phyloP scores from a whole-genome alignment of 2,113 vertebrate species.

The Steatornis caripensis region DNA sequence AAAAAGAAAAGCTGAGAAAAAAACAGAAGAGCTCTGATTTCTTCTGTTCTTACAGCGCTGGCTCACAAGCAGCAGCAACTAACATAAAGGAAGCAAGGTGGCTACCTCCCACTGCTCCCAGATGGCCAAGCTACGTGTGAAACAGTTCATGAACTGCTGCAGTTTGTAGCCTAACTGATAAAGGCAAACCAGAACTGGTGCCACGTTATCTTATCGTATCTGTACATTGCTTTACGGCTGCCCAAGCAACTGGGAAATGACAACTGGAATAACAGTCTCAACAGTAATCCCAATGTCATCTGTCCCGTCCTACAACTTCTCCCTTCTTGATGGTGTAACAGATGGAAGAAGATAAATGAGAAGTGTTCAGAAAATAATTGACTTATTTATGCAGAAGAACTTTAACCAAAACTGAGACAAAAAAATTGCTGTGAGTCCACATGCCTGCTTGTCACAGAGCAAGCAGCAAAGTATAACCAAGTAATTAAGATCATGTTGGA shows the following conservation, averaged over 20 bases:
- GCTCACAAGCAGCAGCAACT: not conserved
- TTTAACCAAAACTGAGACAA: conserved; percentile 4
- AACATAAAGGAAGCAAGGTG: not conserved
- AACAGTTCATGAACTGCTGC: not conserved
- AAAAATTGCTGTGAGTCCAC: not conserved
- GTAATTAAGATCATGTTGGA: not conserved
- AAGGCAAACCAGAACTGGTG: not conserved
- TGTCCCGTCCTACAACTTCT: not conserved
- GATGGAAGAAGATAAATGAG: not conserved
- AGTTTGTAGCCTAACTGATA: not conserved
- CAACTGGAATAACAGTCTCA: not conserved
- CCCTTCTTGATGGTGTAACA: not conserved
- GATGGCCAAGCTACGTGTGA: not conserved
- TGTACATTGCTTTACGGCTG: not conserved
- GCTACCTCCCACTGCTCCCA: conserved; percentile 30
- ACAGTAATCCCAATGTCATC: not conserved
- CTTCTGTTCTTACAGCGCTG: not conserved
- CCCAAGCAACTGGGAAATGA: not conserved
- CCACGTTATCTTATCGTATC: not conserved
- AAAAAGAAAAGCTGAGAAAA: not conserved
- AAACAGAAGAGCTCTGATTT: not conserved
- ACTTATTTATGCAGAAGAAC: not conserved
- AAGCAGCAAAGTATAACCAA: not conserved
- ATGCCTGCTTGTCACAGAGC: not conserved
- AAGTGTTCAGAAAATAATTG: not conserved